A percentile compares a stretch with the other conserved stretches of the same genome.
These are phyloP conservation scores for Bolborhynchus lineola DNA, from an alignment of 2,113 vertebrate genomes.

Conservation along the genomic window DNA sequence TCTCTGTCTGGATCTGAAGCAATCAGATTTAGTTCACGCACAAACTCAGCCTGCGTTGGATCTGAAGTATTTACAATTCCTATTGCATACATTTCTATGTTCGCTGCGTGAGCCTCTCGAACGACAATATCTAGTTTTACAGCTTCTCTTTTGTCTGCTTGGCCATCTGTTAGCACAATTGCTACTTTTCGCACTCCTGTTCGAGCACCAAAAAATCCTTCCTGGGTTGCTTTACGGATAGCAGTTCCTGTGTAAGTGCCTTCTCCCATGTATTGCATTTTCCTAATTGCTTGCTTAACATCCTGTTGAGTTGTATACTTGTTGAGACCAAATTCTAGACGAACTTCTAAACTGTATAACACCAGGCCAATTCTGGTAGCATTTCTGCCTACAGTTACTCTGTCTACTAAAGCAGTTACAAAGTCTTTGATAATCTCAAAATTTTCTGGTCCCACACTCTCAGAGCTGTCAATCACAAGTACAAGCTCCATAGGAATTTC, in stretches of 20 bases:
- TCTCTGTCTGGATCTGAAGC: conserved; percentile 89
- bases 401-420: conserved; percentile 86
- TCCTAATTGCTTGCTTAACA: conserved; percentile 85
- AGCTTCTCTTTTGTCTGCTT: conserved; percentile 86
- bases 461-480: conserved; percentile 93
- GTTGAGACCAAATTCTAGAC: conserved; percentile 84
- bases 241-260: conserved; percentile 90
- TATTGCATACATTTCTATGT: conserved; percentile 90
- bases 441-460: conserved; percentile 91
- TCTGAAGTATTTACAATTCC: conserved; percentile 88
- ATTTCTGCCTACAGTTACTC: conserved; percentile 86
- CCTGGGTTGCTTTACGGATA: conserved; percentile 87
- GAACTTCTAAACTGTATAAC: conserved; percentile 87
- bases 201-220: conserved; percentile 84
- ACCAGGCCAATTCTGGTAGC: conserved; percentile 88
- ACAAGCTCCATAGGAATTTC: conserved; percentile 93
- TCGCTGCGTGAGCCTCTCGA: conserved; percentile 86
- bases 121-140: conserved; percentile 86
- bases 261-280: conserved; percentile 89
- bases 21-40: conserved; percentile 87
- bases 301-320: conserved; percentile 80
- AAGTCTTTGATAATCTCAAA: conserved; percentile 94
- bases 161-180: conserved; percentile 88
- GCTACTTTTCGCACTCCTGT: conserved; percentile 85
- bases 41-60: conserved; percentile 82